A percentile compares a stretch with the other conserved stretches of the same genome.
phyloP scores from a whole-genome alignment of 2,797 vertebrate genomes.

The Myripristis murdjan region DNA sequence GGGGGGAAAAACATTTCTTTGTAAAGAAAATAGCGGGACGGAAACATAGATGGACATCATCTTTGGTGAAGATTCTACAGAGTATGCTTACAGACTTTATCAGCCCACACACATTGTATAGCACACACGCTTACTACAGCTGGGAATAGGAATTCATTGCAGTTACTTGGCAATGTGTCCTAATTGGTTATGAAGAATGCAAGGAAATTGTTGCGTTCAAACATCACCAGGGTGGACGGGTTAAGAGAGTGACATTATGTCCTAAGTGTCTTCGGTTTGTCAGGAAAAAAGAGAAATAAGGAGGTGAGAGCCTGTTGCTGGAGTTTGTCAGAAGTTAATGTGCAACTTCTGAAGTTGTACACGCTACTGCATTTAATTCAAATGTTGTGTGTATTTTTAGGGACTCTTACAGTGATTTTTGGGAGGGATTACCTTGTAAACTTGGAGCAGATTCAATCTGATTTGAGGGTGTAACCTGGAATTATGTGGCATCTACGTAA shows the following conservation, averaged over 20 bases:
- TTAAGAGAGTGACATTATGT: conserved; percentile 17
- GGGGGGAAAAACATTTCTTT: conserved; percentile 48
- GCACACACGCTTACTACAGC: conserved; percentile 27
- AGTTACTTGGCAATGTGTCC: conserved; percentile 34
- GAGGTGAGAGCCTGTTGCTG: conserved; percentile 39
- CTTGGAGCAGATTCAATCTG: conserved; percentile 20
- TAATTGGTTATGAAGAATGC: conserved; percentile 28
- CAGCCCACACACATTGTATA: conserved; percentile 41
- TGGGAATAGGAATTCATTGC: conserved; percentile 48
- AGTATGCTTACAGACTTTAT: conserved; percentile 64
- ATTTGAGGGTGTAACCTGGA: conserved; percentile 36
- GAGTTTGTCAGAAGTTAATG: conserved; percentile 30
- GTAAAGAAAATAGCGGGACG: conserved; percentile 40
- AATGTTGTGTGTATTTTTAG: conserved; percentile 11
- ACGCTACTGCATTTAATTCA: conserved; percentile 26
- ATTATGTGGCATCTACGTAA: conserved; percentile 35
- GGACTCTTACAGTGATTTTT: conserved; percentile 3
- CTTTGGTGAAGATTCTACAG: conserved; percentile 88
- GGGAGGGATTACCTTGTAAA: background rate
- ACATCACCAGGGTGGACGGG: conserved; percentile 24
- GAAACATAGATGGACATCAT: conserved; percentile 81
- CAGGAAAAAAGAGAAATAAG: conserved; percentile 16
- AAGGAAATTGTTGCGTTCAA: conserved; percentile 25
- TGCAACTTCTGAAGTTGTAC: conserved; percentile 29
- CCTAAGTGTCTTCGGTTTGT: conserved; percentile 27